These are phyloP conservation scores for Aspidiotus rigidus DNA, from an alignment of 2,888 invertebrate genomes.

Conservation along the genomic window DNA sequence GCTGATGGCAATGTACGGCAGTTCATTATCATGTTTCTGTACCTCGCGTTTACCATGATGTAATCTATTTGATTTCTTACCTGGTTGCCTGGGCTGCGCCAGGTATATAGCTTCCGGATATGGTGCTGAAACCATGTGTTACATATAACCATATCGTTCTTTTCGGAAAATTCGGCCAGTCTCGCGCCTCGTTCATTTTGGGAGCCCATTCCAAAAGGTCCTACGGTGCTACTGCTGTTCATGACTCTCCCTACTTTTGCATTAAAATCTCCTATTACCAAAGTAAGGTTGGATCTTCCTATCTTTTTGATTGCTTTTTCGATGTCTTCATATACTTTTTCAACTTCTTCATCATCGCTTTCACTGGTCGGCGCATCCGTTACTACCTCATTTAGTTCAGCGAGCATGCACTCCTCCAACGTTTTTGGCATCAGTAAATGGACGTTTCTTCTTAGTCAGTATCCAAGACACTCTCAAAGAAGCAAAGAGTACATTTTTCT, in stretches of 20 bases:
- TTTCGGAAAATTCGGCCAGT: slow-evolving; percentile 3
- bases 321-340: slow-evolving; percentile 8
- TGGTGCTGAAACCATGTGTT: slow-evolving; percentile 6
- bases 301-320: slow-evolving; percentile 9
- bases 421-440: no score
- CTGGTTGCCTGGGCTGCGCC: slow-evolving; percentile 8
- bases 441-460: no score
- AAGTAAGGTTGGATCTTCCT: background rate
- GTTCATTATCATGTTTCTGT: slow-evolving; percentile 14
- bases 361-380: no score
- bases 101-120: slow-evolving; percentile 4
- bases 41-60: slow-evolving; percentile 3
- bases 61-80: slow-evolving; percentile 19
- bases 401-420: no score
- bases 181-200: slow-evolving; percentile 9
- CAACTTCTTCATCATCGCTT: slow-evolving; percentile 5
- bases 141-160: slow-evolving; percentile 6
- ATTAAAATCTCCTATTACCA: slow-evolving; percentile 10
- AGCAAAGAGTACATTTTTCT: no score
- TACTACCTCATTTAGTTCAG: no score
- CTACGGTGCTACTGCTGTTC: background rate
- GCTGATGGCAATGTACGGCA: background rate
- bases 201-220: slow-evolving; percentile 11
- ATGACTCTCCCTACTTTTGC: slow-evolving; percentile 5
- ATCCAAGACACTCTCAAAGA: no score